A percentile compares a stretch with the other conserved stretches of the same genome.
phyloP scores from a whole-genome alignment of 2,888 invertebrate species.

The Lordiphosa fenestrarum region DNA sequence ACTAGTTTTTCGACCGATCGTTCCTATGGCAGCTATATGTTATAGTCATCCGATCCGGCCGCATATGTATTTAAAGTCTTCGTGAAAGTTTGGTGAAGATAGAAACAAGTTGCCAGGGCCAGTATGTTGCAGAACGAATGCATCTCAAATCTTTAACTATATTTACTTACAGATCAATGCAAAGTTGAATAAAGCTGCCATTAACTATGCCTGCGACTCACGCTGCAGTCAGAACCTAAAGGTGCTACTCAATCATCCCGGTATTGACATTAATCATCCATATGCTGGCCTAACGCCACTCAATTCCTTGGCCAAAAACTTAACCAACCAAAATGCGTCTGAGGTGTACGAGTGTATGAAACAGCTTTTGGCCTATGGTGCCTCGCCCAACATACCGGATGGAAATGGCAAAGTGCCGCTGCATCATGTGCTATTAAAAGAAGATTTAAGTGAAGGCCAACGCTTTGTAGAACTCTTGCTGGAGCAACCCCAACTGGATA shows the following conservation, averaged over 20 bases:
- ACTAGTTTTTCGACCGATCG: too few species aligned
- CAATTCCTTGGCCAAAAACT: constrained; percentile 69
- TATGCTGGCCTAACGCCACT: constrained; percentile 74
- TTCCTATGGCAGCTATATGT: too few species aligned
- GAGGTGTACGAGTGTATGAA: constrained; percentile 65
- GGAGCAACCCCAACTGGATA: constrained; percentile 46
- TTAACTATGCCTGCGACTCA: constrained; percentile 76
- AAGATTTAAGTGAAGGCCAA: constrained; percentile 39
- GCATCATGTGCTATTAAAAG: constrained; percentile 65
- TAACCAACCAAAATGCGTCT: constrained; percentile 55
- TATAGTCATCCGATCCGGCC: too few species aligned
- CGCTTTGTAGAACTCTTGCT: constrained; percentile 65
- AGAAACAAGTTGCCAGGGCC: too few species aligned
- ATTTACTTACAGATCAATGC: not conserved
- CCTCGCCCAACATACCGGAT: constrained; percentile 77
- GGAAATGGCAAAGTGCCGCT: constrained; percentile 71
- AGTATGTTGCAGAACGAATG: too few species aligned
- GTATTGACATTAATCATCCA: constrained; percentile 56
- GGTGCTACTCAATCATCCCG: constrained; percentile 42
- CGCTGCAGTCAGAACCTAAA: constrained; percentile 65
- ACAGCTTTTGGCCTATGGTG: constrained; percentile 64
- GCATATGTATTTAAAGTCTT: too few species aligned
- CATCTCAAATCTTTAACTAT: not conserved
- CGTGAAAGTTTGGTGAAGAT: too few species aligned
- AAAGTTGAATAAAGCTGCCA: constrained; percentile 45